Base-by-base conservation (phyloP, 2,797 vertebrate genomes). In the Cossypha caffra region DNA sequence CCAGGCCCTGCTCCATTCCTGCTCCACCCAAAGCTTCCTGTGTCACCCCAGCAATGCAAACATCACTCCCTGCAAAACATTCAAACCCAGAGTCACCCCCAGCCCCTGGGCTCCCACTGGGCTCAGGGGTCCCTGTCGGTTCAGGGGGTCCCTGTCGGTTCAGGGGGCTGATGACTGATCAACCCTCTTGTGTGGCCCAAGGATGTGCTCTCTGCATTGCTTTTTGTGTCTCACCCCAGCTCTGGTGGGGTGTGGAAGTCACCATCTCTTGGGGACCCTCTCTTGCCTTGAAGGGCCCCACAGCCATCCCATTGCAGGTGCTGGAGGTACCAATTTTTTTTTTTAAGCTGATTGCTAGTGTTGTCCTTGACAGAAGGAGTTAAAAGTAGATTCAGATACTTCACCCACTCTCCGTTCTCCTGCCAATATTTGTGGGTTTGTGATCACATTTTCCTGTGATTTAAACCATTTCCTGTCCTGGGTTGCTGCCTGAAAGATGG, bases 381-480 rank as follows among this genome's bases (percentile, higher is more conserved):
- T 96, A 93, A 96, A 91, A 83, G 81, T 10, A 48, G 42, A 61
- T 92, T 15, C 64, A 83, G 58, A 25, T 83, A 4, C 33, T 78
- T 92, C 87, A 80, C 75, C 61, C 78, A 1, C 72, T 91, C 69
- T 47, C 31, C 26, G 0, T 69, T 93, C 57, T 47, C 43, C 18
- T 94, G 89, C 72, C 68, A 83, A 4, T 92, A 77, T 90, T 45
- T 90, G 77, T 93, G 81, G 80, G 72, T 89, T 82, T 61, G 64
- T 51, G 47, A 75, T 94, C 74, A 31, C n/a, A 16, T 94, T 91
- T 96, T 95, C 88, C 95, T 93, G 94, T 48, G 66, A 93, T 94
- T 94, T 90, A 68, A 91, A 87, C 4, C 0, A 82, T 96, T 96
- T 96, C 92, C 90, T 82, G 90, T 68, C 84, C 77, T 86, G 57